phyloP scores from a whole-genome alignment of 2,888 invertebrate genomes.

The Ophonus ardosiacus region DNA sequence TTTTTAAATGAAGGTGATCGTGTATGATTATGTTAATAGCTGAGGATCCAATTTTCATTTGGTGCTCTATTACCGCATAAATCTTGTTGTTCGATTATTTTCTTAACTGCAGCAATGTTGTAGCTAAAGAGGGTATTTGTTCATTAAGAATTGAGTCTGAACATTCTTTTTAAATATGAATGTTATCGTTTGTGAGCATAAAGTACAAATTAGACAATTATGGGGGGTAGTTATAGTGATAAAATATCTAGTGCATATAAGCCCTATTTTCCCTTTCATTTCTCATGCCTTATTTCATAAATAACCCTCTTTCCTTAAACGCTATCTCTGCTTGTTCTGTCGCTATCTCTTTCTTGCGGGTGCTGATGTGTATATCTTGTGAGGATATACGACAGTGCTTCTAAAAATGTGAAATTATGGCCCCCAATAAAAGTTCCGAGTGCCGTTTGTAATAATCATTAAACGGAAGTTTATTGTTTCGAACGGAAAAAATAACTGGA shows the following conservation, averaged over 20 bases:
- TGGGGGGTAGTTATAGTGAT: slow-evolving; percentile 32
- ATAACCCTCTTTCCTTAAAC: slow-evolving; percentile 66
- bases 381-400: slow-evolving; percentile 54
- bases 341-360: slow-evolving; percentile 4
- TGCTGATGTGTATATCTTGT: slow-evolving; percentile 52
- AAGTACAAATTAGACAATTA: neutral
- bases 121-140: neutral
- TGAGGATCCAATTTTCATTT: too few relatives aligned
- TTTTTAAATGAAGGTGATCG: too few relatives aligned
- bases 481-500: slow-evolving; percentile 50
- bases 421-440: slow-evolving; percentile 54
- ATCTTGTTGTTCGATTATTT: too few relatives aligned
- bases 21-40: too few relatives aligned
- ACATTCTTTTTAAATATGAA: neutral
- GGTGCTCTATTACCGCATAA: too few relatives aligned
- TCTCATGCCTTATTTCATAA: slow-evolving; percentile 72
- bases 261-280: slow-evolving; percentile 73
- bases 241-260: slow-evolving; percentile 69
- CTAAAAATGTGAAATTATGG: slow-evolving; percentile 58
- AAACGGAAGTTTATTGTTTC: slow-evolving; percentile 56
- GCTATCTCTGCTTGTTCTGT: neutral
- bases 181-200: neutral
- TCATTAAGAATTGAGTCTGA: too few relatives aligned
- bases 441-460: slow-evolving; percentile 55
- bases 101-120: too few relatives aligned